These are phyloP conservation scores for Dorcus hopei DNA, from an alignment of 2,888 invertebrate genomes.

Conservation along the genomic window DNA sequence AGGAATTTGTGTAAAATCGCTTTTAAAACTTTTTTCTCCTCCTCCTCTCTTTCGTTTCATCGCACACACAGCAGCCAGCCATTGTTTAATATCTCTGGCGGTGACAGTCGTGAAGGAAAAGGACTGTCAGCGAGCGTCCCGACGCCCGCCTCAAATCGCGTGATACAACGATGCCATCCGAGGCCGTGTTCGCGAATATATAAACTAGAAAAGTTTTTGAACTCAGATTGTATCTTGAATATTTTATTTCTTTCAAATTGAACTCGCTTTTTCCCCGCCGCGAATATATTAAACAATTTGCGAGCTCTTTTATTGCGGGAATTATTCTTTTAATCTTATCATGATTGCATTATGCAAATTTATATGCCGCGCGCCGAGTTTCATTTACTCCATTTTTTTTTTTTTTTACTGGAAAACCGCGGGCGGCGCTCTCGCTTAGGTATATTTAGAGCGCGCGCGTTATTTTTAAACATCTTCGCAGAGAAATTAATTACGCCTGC, in stretches of 20 bases:
- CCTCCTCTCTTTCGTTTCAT: background rate
- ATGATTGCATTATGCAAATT: too few relatives aligned
- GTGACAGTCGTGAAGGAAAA: constrained; percentile 1
- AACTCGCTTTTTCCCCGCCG: background rate
- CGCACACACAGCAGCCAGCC: background rate
- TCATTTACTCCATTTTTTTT: too few relatives aligned
- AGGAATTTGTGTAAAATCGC: background rate
- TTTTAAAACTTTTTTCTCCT: background rate
- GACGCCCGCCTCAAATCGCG: background rate
- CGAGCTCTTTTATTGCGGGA: background rate
- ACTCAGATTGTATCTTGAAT: constrained; percentile 1
- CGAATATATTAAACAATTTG: constrained; percentile 3
- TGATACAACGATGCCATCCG: background rate
- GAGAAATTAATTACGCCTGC: too few relatives aligned
- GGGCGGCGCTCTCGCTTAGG: too few relatives aligned
- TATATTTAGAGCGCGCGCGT: too few relatives aligned
- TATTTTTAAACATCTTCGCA: too few relatives aligned
- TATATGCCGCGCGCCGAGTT: too few relatives aligned
- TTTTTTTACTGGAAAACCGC: too few relatives aligned
- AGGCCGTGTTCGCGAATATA: constrained; percentile 3
- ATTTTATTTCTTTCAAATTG: constrained; percentile 1
- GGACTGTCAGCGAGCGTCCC: background rate
- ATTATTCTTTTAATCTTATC: background rate
- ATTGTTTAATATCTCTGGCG: constrained; percentile 1
- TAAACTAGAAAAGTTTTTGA: constrained; percentile 6